phyloP scores from a whole-genome alignment of 2,113 vertebrate genomes.

The Alosa alosa region DNA sequence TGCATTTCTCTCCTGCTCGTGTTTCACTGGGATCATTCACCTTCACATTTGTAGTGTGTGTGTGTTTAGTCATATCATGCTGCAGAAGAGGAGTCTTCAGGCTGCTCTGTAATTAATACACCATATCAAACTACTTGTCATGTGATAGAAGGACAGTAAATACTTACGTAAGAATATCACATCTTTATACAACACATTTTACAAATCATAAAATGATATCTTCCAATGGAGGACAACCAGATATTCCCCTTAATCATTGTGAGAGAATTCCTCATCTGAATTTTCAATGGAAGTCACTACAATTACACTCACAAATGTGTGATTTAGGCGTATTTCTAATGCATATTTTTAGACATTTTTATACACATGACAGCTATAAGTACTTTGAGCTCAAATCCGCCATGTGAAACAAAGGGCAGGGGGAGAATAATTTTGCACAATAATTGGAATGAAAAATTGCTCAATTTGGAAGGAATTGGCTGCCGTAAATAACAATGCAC shows the following conservation, averaged over 20 bases:
- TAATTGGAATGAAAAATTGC: slow-evolving; percentile 57
- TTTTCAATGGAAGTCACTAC: background rate
- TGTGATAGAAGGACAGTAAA: background rate
- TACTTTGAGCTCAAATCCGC: slow-evolving; percentile 32
- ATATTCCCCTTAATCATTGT: background rate
- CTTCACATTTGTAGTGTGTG: background rate
- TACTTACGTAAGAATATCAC: background rate
- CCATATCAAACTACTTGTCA: background rate
- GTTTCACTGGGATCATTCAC: background rate
- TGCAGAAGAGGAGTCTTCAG: background rate
- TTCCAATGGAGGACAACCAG: background rate
- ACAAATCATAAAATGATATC: background rate
- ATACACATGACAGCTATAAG: background rate
- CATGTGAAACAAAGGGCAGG: slow-evolving; percentile 25
- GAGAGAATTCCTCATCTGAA: background rate
- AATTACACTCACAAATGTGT: slow-evolving; percentile 6
- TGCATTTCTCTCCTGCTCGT: background rate
- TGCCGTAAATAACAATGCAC: slow-evolving; percentile 52
- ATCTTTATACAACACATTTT: background rate
- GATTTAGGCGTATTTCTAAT: background rate
- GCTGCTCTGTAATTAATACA: background rate
- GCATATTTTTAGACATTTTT: background rate
- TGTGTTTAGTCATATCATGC: background rate
- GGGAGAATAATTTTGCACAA: slow-evolving; percentile 43
- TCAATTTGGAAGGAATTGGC: slow-evolving; percentile 57